phyloP scores from a whole-genome alignment of 2,113 vertebrate genomes.

The Vulpes ferrilata region DNA sequence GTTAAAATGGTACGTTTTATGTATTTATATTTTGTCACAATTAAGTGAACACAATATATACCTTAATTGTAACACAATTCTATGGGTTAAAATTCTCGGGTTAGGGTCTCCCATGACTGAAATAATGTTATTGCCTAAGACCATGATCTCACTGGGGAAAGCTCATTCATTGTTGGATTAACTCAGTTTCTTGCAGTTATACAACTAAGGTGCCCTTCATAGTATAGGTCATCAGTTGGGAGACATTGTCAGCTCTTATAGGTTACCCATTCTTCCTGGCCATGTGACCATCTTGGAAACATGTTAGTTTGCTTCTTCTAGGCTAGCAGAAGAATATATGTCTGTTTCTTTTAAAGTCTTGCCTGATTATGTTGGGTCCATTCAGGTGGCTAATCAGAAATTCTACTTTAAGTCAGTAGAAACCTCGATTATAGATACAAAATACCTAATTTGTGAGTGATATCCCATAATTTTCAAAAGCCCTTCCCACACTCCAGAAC shows the following conservation, averaged over 20 bases:
- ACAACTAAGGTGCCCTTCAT: neutral
- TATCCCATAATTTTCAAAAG: neutral
- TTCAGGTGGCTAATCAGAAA: neutral
- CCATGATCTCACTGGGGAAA: neutral
- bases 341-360: neutral
- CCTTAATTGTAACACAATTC: neutral
- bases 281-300: neutral
- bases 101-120: neutral
- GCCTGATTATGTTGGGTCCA: neutral
- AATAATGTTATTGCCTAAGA: neutral
- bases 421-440: neutral
- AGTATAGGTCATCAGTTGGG: neutral
- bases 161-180: neutral
- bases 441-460: neutral
- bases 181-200: neutral
- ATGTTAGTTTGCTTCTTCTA: neutral
- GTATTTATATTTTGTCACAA: neutral
- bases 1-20: neutral
- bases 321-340: neutral
- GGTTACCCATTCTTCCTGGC: neutral
- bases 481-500: neutral
- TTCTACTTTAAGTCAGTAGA: neutral
- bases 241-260: neutral
- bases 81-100: neutral
- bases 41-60: neutral